Evolutionary conservation across 1,140 invertebrate species (phyloP).

Genomic region (Trachelipus rathkii): DNA sequence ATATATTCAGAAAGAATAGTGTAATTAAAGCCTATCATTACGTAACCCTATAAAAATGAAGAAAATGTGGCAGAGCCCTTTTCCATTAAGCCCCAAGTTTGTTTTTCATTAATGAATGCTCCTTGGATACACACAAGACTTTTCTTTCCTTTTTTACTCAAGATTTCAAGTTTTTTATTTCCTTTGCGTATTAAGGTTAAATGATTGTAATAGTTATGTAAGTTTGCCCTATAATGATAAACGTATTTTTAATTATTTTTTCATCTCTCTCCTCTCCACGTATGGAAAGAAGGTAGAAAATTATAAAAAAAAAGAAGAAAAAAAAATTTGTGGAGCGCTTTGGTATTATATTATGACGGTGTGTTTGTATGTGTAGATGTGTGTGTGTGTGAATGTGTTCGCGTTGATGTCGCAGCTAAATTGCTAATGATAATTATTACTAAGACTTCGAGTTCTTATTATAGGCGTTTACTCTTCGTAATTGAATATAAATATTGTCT

Average conservation of each 20-base stretch:
- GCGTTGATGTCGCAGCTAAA: too few species aligned
- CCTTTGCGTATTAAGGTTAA: not conserved
- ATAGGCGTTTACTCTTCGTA: too few species aligned
- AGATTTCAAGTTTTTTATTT: not conserved
- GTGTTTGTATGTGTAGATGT: too few species aligned
- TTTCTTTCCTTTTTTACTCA: not conserved
- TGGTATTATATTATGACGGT: too few species aligned
- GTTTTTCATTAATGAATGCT: conserved; percentile 43
- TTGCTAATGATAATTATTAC: too few species aligned
- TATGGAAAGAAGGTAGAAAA: not conserved
- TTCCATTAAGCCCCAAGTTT: conserved; percentile 36
- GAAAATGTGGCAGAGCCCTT: conserved; percentile 17
- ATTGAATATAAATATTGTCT: not conserved
- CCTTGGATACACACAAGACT: conserved; percentile 39
- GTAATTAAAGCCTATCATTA: conserved; percentile 39
- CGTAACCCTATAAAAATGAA: conserved; percentile 30
- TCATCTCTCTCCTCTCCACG: not conserved
- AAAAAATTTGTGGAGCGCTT: not conserved
- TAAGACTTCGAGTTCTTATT: too few species aligned
- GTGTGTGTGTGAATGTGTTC: too few species aligned
- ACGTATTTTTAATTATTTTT: not conserved
- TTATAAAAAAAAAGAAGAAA: not conserved
- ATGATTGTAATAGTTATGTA: conserved; percentile 8
- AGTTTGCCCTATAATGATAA: not conserved
- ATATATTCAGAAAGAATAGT: conserved; percentile 3